Evolutionary conservation across 2,797 vertebrate species (phyloP).

Genomic region (Labeo calbasu): DNA sequence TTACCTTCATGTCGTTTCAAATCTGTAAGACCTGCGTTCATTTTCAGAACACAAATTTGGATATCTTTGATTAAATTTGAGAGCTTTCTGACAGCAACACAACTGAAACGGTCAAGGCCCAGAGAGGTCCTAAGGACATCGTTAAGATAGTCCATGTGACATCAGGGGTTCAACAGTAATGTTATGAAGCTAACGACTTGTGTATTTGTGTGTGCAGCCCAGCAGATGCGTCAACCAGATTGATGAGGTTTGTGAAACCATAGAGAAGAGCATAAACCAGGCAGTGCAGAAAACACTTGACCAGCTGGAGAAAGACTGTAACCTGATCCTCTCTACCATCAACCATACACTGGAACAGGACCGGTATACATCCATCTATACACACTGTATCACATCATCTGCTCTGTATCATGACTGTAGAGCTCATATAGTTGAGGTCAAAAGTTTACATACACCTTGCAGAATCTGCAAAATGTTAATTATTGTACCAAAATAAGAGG

Average conservation of each 20-base stretch:
- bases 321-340: conserved; percentile 77
- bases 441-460: too few relatives aligned
- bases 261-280: conserved; percentile 85
- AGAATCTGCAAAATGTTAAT: too few relatives aligned
- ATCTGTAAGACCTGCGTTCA: too few relatives aligned
- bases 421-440: background rate
- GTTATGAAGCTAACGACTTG: background rate
- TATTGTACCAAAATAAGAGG: too few relatives aligned
- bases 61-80: too few relatives aligned
- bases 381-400: background rate
- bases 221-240: conserved; percentile 84
- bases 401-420: background rate
- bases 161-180: too few relatives aligned
- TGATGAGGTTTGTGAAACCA: conserved; percentile 79
- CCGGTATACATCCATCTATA: conserved; percentile 66
- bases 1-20: too few relatives aligned
- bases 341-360: conserved; percentile 73
- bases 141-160: too few relatives aligned
- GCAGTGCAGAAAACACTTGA: conserved; percentile 82
- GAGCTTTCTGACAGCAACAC: too few relatives aligned
- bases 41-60: too few relatives aligned
- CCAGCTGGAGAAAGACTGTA: conserved; percentile 83
- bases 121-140: too few relatives aligned
- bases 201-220: conserved; percentile 64
- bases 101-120: too few relatives aligned